phyloP scores from a whole-genome alignment of 2,113 vertebrate genomes.

The Nerophis lumbriciformis region DNA sequence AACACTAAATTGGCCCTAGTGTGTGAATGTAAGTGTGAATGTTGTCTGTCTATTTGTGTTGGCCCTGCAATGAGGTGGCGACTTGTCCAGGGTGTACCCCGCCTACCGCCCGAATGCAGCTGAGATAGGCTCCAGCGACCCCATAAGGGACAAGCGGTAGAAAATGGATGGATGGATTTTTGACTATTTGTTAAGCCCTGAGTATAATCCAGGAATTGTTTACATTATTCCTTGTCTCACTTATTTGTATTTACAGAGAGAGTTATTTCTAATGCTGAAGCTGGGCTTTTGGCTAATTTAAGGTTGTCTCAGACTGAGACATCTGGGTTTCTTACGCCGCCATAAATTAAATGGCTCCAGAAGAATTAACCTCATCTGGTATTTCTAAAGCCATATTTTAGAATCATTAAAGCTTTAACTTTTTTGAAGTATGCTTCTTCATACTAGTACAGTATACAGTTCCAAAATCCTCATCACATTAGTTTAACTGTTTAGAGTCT shows the following conservation, averaged over 20 bases:
- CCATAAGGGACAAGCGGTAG: too few species aligned
- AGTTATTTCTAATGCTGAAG: not conserved
- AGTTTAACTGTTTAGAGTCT: conserved; percentile 16
- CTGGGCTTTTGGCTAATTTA: conserved; percentile 11
- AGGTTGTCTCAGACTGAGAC: conserved; percentile 32
- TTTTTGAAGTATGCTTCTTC: not conserved
- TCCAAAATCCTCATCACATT: not conserved
- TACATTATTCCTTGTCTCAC: not conserved
- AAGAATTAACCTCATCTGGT: conserved; percentile 35
- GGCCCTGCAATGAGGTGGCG: too few species aligned
- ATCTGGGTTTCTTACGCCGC: conserved; percentile 48
- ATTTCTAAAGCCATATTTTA: conserved; percentile 35
- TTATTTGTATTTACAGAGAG: conserved; percentile 1
- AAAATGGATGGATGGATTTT: too few species aligned
- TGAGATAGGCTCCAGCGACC: too few species aligned
- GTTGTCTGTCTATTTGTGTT: too few species aligned
- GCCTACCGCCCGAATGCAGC: too few species aligned
- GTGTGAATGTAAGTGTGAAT: too few species aligned
- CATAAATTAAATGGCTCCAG: conserved; percentile 44
- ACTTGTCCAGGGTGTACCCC: too few species aligned
- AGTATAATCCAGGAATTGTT: too few species aligned
- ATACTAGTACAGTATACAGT: not conserved
- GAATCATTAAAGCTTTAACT: conserved; percentile 20
- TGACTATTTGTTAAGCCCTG: too few species aligned
- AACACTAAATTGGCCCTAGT: too few species aligned